Base-by-base conservation (phyloP, 2,113 vertebrate species). In the Lampris incognitus region DNA sequence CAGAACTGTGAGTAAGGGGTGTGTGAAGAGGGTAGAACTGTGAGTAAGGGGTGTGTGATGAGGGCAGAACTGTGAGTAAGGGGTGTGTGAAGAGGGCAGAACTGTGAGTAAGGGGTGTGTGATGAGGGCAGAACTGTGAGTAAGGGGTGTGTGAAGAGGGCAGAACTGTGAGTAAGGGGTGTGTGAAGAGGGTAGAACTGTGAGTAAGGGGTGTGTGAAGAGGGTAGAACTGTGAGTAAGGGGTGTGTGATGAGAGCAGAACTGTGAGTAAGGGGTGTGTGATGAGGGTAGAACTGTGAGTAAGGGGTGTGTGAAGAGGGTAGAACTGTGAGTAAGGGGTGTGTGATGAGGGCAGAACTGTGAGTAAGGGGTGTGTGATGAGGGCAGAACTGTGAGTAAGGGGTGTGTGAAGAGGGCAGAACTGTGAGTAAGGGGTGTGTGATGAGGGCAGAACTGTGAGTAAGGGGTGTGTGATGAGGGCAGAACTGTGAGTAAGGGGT, bases 351-450 rank as follows among this genome's bases (percentile, higher is more conserved):
- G 62, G 55, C 58, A 74, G 73, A 72, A 82, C 50, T 59, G 76
- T 74, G 59, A 78, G 68, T 76, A 86, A 86, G 82, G 88, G 79
- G 44, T 40, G 37, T 78, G 62, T 77, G 81, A 88, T 87, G 57
- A 71, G 48, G 69, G 75, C 69, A 60, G 24, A 24, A 24, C 24
- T 24, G 24, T 24, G 24, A 24, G 24, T 24, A 24, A 24, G 24
- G 24, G 24, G 24, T 24, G 24, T 24, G 24, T 24, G 24, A 24
- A 0, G 24, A 24, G 50, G 62, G 55, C 58, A 74, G 73, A 72
- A 82, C 50, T 59, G 76, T 74, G 59, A 78, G 68, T 76, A 86
- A 86, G 82, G 88, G 79, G 44, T 40, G 37, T 78, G 62, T 77
- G 81, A 88, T 87, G 57, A 71, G 51, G 69, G 75, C 69, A 60